A percentile compares a stretch with the other conserved stretches of the same genome.
These are phyloP conservation scores for Aelia acuminata DNA, from an alignment of 2,888 invertebrate genomes.

Conservation along the genomic window DNA sequence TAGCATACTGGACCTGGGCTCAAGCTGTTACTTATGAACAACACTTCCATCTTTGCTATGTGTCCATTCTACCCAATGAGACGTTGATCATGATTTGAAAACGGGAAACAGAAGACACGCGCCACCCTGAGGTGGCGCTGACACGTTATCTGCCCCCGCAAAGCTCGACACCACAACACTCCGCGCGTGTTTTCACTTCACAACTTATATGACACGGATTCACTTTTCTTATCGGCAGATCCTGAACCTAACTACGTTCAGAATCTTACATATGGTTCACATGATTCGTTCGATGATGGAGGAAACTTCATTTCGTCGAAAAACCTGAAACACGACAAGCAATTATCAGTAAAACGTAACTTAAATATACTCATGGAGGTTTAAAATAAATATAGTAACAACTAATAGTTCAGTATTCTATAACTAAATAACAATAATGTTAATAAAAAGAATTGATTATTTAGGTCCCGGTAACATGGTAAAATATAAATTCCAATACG, in stretches of 20 bases:
- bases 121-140: slow-evolving; percentile 56
- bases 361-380: neutral
- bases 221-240: neutral
- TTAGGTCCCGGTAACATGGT: neutral
- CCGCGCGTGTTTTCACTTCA: neutral
- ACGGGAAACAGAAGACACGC: neutral
- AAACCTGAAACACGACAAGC: slow-evolving; percentile 13
- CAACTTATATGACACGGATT: neutral
- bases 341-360: neutral
- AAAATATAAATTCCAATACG: neutral
- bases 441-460: too few relatives aligned
- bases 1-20: slow-evolving; percentile 67
- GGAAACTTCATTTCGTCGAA: neutral
- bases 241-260: slow-evolving; percentile 24
- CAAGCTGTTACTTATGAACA: slow-evolving; percentile 67
- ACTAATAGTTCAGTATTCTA: neutral
- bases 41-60: slow-evolving; percentile 60
- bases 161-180: neutral
- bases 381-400: neutral
- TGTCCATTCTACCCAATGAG: slow-evolving; percentile 15
- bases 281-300: neutral
- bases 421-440: neutral
- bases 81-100: neutral
- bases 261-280: neutral
- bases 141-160: neutral